These are phyloP conservation scores for Mycetomoellerius zeteki DNA, from an alignment of 1,140 invertebrate species.

Conservation along the genomic window DNA sequence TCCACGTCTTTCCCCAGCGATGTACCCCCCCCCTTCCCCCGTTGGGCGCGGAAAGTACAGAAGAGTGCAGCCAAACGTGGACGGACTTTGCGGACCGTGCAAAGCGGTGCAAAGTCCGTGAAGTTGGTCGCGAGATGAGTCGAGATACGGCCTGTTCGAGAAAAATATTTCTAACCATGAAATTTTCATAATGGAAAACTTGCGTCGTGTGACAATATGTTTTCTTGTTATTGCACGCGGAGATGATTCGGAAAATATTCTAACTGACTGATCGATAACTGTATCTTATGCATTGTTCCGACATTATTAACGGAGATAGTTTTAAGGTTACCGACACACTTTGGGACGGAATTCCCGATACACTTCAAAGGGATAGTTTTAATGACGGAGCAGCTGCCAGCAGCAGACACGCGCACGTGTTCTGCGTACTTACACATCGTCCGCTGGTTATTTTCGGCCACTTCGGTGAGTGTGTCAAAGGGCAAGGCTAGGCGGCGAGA, in stretches of 20 bases:
- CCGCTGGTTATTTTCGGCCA: constrained; percentile 78
- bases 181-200: neutral
- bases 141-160: neutral
- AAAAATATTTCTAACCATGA: neutral
- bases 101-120: neutral
- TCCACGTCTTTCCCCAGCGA: neutral
- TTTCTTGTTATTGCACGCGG: too few species aligned
- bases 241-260: neutral
- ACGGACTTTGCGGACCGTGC: neutral
- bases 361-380: neutral
- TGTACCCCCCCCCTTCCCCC: too few species aligned
- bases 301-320: neutral
- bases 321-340: constrained; percentile 5
- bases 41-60: neutral
- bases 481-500: constrained; percentile 84
- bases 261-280: neutral
- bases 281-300: neutral
- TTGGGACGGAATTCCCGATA: neutral
- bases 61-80: constrained; percentile 10
- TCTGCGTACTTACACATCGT: neutral
- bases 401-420: neutral
- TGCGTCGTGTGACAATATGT: neutral
- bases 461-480: constrained; percentile 83
- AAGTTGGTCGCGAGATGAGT: neutral
- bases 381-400: neutral